Base-by-base conservation (phyloP, 2,113 vertebrate genomes). In the Xenopus laevis region DNA sequence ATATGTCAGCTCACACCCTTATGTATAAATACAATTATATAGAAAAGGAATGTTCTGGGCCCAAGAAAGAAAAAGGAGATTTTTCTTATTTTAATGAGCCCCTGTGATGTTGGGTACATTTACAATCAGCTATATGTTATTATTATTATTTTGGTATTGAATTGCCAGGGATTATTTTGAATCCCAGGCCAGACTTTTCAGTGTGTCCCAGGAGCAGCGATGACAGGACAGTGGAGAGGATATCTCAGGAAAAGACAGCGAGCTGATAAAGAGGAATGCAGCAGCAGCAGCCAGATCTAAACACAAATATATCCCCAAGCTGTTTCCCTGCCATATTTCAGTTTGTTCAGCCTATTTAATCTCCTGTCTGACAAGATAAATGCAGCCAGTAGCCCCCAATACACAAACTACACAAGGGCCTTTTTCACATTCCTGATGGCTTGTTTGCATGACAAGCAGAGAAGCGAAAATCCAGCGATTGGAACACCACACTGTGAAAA, bases 401-500 rank as follows among this genome's bases (percentile, higher is more conserved):
- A 79, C 82, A 86, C 85, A 84, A 79, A 77, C 62, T 60, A 74
- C 62, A 78, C 60, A 82, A 85, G 78, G 77, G 60, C 82, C 79
- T 80, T 84, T 83, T 85, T 84, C 81, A 84, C 88, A 89, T 89
- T 89, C 88, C 85, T 85, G 86, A 80, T 83, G 91, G 92, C 89
- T 90, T 92, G 92, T 95, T 95, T 94, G 92, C 91, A 87, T 87
- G 92, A 92, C 82, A 91, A 93, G 93, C 71, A 87, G 84, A 82
- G 88, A 91, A 93, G 85, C 86, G 88, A 88, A 93, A 93, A 92
- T 93, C 91, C 89, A 88, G 85, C 92, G 92, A 87, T 87, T 87
- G 89, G 92, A 93, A 40, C 92, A 94, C 89, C 85, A 87, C 87
- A 87, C 86, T 91, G 93, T 93, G 93, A 96, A 94, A 91, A 93